Base-by-base conservation (phyloP, 2,113 vertebrate species). In the Ceuthmochares aereus region DNA sequence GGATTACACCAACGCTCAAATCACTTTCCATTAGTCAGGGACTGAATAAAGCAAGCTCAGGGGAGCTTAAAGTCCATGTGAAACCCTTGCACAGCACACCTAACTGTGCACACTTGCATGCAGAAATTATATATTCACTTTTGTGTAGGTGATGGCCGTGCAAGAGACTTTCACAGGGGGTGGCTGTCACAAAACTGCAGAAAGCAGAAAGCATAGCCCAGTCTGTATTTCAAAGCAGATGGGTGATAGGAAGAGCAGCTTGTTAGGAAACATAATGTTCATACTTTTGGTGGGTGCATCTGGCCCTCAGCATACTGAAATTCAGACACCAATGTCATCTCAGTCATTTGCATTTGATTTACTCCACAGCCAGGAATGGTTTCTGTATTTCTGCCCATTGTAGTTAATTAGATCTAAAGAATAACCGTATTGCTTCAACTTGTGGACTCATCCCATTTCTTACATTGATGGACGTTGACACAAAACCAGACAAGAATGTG, bases 291-390 rank as follows among this genome's bases (percentile, higher is more conserved):
- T 81, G 76, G 55, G 77, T 47, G 34, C 23, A 87, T 91, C 58
- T 88, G 76, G 22, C 74, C 19, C 56, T 91, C 36, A 66, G 77
- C 55, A n/a, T 76, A 36, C 5, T 72, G 94, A 92, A 82, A 90
- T 73, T 83, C 27, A 89, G 58, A 49, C 22, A 27, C 49, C 14
- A 27, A 22, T 73, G 74, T 89, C 49, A 63, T 72, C 29, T 73
- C 83, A 84, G 72, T 62, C 67, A 72, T 54, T 93, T 93, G 47
- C 60, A 56, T 93, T 86, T 59, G 68, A 72, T 95, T 96, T 92
- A 51, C 59, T 89, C 67, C 81, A 90, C 30, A 73, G 22, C 30
- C 54, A 84, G 49, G 86, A 69, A 60, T 63, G 47, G 67, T 90
- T 86, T 30, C 72, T 82, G 51, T 82, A 69, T 96, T 96, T 95